These are phyloP conservation scores for Acanthopleura granulata DNA, from an alignment of 2,888 invertebrate genomes.

Conservation along the genomic window DNA sequence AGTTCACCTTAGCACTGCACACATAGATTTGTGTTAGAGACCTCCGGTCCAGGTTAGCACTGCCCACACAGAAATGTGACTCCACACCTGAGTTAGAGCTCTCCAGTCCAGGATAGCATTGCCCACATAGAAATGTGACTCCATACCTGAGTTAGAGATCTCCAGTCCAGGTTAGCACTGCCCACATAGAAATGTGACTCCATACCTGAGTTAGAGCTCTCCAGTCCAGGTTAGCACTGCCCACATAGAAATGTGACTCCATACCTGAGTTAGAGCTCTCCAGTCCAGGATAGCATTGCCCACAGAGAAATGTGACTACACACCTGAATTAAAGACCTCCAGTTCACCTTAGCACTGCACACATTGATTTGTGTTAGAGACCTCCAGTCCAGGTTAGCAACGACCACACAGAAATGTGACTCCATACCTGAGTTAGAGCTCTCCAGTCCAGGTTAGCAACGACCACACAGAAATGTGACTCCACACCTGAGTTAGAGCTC, in stretches of 20 bases:
- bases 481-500: constrained; percentile 88
- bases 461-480: constrained; percentile 85
- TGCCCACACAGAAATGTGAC: constrained; percentile 90
- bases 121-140: constrained; percentile 87
- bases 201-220: constrained; percentile 78
- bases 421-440: too few relatives aligned
- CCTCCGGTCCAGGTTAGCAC: constrained; percentile 98
- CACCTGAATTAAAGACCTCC: constrained; percentile 11
- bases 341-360: constrained; percentile 23
- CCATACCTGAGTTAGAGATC: too few relatives aligned
- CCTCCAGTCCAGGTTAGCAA: constrained; percentile 98
- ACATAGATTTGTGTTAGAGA: constrained; percentile 94
- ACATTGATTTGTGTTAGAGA: constrained; percentile 77
- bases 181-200: constrained; percentile 79
- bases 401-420: constrained; percentile 84
- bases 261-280: too few relatives aligned
- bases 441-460: too few relatives aligned
- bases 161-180: constrained; percentile 99
- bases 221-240: constrained; percentile 99
- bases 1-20: constrained; percentile 64
- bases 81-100: constrained; percentile 86
- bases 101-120: constrained; percentile 99
- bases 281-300: too few relatives aligned
- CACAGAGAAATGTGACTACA: too few relatives aligned
- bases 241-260: constrained; percentile 79